Percentiles rank a stretch among this genome's conserved stretches.
These are phyloP conservation scores for Nesoenas mayeri DNA, from an alignment of 2,113 vertebrate species.

Conservation along the genomic window DNA sequence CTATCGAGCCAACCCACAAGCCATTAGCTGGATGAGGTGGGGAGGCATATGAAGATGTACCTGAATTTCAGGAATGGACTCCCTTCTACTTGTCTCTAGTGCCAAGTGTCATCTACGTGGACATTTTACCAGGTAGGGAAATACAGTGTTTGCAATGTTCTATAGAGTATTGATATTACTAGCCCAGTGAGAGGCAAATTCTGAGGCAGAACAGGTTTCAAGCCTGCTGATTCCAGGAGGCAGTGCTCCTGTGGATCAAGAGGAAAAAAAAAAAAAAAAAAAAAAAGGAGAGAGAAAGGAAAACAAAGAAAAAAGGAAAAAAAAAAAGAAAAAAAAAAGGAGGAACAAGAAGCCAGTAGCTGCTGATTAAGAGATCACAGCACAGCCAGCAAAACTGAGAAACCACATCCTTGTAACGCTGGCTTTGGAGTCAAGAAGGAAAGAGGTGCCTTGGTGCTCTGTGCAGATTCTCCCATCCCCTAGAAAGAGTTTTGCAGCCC, in stretches of 20 bases:
- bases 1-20: accelerated
- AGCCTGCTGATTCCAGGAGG: not conserved
- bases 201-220: not conserved
- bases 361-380: not conserved
- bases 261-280: not conserved
- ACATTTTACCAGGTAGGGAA: not conserved
- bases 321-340: not conserved
- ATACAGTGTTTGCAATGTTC: not conserved
- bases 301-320: accelerated
- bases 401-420: not conserved
- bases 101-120: not conserved
- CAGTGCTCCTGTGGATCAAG: not conserved
- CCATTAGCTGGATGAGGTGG: not conserved
- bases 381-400: not conserved
- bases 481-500: not conserved
- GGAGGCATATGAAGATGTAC: too few species aligned
- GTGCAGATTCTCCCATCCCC: not conserved
- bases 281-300: too few species aligned
- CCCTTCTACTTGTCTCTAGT: not conserved
- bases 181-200: not conserved
- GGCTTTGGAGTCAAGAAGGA: not conserved
- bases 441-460: not conserved
- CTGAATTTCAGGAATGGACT: not conserved
- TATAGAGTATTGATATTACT: not conserved
- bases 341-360: not conserved